phyloP scores from a whole-genome alignment of 1,140 invertebrate species.

The Neuroterus valhalla region DNA sequence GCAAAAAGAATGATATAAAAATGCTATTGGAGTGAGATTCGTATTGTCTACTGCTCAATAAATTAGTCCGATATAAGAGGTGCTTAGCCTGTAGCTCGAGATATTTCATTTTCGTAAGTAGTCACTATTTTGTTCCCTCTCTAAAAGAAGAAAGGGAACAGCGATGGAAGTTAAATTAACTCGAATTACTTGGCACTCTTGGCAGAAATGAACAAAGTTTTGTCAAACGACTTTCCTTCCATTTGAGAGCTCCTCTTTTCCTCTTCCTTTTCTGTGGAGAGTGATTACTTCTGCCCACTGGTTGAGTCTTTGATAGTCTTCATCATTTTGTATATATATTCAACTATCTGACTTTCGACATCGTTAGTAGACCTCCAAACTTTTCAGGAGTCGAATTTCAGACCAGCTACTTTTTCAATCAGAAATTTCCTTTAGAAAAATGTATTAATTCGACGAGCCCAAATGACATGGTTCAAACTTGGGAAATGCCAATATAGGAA shows the following conservation, averaged over 20 bases:
- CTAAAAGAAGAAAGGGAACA: constrained; percentile 21
- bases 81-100: neutral
- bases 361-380: neutral
- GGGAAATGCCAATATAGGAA: no score
- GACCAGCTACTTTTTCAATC: neutral
- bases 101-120: constrained; percentile 31
- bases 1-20: no score
- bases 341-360: constrained; percentile 16
- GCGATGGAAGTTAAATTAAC: constrained; percentile 59
- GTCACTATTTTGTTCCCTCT: constrained; percentile 31
- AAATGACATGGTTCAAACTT: neutral
- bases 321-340: constrained; percentile 27
- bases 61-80: neutral
- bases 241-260: neutral
- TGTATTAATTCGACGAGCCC: neutral
- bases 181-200: constrained; percentile 51
- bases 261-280: constrained; percentile 14
- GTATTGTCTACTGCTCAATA: neutral
- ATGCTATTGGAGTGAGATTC: neutral
- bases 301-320: constrained; percentile 34
- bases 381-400: neutral
- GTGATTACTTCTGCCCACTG: constrained; percentile 39
- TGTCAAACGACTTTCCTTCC: constrained; percentile 47
- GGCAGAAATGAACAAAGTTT: constrained; percentile 58
- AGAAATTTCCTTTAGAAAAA: neutral